phyloP scores from a whole-genome alignment of 2,797 vertebrate genomes.

The Syngnathus rostellatus region DNA sequence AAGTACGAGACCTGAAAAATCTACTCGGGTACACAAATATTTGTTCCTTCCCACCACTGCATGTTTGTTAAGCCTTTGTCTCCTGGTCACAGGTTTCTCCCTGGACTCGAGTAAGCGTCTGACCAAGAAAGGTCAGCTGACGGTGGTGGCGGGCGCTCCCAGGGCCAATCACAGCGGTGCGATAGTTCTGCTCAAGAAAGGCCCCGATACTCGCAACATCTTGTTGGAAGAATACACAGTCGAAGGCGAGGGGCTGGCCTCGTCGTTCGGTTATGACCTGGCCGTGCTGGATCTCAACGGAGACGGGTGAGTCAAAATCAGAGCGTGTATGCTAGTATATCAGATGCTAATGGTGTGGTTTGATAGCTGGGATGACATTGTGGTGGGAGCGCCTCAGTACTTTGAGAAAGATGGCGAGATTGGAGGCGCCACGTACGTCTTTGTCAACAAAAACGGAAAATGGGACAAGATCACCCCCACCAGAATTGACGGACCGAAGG shows the following conservation, averaged over 20 bases:
- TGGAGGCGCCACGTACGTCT: constrained; percentile 88
- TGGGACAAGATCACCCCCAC: constrained; percentile 72
- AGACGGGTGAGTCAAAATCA: constrained; percentile 73
- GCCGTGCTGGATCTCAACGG: constrained; percentile 86
- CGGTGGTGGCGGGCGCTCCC: constrained; percentile 91
- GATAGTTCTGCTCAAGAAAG: constrained; percentile 82
- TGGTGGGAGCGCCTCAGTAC: constrained; percentile 93
- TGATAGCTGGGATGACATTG: constrained; percentile 89
- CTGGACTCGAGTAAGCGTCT: constrained; percentile 84
- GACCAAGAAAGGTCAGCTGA: constrained; percentile 72
- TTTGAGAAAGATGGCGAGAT: constrained; percentile 82
- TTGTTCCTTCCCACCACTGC: too few relatives aligned
- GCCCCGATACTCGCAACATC: not conserved
- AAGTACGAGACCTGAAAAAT: not conserved
- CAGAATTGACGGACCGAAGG: constrained; percentile 75
- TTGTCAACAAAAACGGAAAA: constrained; percentile 77
- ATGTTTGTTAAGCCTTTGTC: not conserved
- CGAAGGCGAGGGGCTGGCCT: constrained; percentile 86
- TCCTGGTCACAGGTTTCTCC: constrained; percentile 80
- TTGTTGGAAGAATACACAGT: constrained; percentile 70
- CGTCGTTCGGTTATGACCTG: constrained; percentile 94
- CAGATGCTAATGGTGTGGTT: constrained; percentile 4
- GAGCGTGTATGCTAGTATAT: not conserved
- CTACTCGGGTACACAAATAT: not conserved
- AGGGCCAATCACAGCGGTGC: constrained; percentile 89